Evolutionary conservation across 2,888 invertebrate genomes (phyloP).

Genomic region (Ornithoptera priamus): DNA sequence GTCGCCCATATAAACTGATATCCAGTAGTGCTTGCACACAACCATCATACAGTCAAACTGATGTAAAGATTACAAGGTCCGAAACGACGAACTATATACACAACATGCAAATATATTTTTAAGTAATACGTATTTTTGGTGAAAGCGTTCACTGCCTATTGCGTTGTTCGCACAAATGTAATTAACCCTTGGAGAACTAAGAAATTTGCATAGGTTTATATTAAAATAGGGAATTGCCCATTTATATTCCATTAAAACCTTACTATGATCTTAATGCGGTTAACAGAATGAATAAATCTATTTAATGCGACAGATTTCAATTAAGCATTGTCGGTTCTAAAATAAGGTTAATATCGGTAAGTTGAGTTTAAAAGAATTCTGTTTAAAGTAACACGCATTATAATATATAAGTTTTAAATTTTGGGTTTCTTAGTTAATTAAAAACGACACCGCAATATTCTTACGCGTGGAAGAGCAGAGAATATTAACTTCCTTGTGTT

Average conservation of each 20-base stretch:
- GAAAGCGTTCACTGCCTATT: background rate
- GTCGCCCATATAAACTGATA: no score
- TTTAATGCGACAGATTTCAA: slow-evolving; percentile 24
- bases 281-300: slow-evolving; percentile 14
- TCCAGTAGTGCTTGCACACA: no score
- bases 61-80: no score
- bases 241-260: slow-evolving; percentile 10
- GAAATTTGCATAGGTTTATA: background rate
- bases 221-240: background rate
- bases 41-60: no score
- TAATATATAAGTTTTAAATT: background rate
- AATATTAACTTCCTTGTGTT: background rate
- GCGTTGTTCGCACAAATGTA: background rate
- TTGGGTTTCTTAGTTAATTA: background rate
- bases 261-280: slow-evolving; percentile 10
- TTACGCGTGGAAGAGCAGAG: background rate
- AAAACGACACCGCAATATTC: background rate
- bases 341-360: background rate
- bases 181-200: background rate
- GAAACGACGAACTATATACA: no score
- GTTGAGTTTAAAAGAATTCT: background rate
- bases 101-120: background rate
- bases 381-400: background rate
- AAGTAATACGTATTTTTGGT: background rate
- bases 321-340: slow-evolving; percentile 7